phyloP scores from a whole-genome alignment of 2,113 vertebrate species.

The Cyprinodon tularosa region DNA sequence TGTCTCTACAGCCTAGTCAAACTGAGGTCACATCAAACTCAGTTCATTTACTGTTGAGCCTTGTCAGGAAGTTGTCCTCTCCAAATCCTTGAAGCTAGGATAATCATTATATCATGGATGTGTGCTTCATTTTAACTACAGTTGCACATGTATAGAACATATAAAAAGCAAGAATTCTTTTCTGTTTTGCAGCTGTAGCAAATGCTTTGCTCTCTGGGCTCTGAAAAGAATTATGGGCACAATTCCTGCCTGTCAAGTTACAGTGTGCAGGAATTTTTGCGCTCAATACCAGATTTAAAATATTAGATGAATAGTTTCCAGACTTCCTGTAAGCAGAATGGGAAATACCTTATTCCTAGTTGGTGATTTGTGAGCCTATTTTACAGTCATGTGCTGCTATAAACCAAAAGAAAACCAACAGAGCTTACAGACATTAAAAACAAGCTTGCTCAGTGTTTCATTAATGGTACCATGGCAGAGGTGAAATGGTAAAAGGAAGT shows the following conservation, averaged over 20 bases:
- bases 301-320: neutral
- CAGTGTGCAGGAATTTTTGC: neutral
- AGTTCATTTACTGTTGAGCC: conserved; percentile 32
- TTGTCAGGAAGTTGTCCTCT: neutral
- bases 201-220: neutral
- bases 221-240: neutral
- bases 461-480: neutral
- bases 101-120: neutral
- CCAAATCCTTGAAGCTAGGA: too few species aligned
- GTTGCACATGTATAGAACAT: neutral
- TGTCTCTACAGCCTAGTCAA: conserved; percentile 4
- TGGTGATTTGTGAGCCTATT: neutral
- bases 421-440: neutral
- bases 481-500: neutral
- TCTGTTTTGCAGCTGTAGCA: neutral
- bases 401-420: neutral
- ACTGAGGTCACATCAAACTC: conserved; percentile 35
- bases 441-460: neutral
- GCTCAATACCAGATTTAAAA: neutral
- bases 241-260: neutral
- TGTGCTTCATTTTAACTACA: neutral
- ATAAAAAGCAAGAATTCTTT: neutral
- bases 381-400: neutral
- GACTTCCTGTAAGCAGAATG: neutral
- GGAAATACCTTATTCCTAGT: neutral